These are phyloP conservation scores for Dynastes hyllus DNA, from an alignment of 2,888 invertebrate species.

Conservation along the genomic window DNA sequence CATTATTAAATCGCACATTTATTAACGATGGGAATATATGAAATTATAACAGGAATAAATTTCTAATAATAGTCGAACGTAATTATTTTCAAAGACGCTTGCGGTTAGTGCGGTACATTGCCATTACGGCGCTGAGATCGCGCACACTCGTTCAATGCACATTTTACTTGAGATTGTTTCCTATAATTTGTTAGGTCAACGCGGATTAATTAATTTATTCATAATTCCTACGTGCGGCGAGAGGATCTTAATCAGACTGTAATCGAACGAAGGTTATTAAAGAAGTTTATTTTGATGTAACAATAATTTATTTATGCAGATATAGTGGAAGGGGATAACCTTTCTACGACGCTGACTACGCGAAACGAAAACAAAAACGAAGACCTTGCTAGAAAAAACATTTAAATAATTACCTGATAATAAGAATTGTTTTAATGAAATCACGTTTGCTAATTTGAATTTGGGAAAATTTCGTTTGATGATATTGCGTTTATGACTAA, in stretches of 20 bases:
- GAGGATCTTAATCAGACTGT: too few species aligned
- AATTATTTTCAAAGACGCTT: constrained; percentile 14
- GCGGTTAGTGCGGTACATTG: constrained; percentile 1
- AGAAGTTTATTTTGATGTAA: neutral
- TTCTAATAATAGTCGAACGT: constrained; percentile 1
- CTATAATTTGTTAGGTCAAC: neutral
- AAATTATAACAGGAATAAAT: constrained; percentile 22
- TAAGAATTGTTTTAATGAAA: neutral
- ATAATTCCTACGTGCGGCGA: too few species aligned
- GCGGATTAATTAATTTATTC: too few species aligned
- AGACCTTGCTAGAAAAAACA: constrained; percentile 22
- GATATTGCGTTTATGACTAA: neutral
- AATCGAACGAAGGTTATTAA: constrained; percentile 17
- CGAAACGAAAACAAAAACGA: neutral
- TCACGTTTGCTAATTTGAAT: constrained; percentile 24
- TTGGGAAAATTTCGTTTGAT: neutral
- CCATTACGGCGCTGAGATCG: constrained; percentile 9
- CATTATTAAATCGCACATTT: constrained; percentile 13
- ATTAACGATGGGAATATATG: constrained; percentile 25
- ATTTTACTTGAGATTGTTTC: constrained; percentile 1
- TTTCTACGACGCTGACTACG: neutral
- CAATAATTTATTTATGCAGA: constrained; percentile 4
- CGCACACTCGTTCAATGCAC: neutral
- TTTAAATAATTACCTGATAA: constrained; percentile 24
- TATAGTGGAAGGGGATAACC: neutral